These are phyloP conservation scores for Falcaria lacertinaria DNA, from an alignment of 2,888 invertebrate genomes.

Conservation along the genomic window DNA sequence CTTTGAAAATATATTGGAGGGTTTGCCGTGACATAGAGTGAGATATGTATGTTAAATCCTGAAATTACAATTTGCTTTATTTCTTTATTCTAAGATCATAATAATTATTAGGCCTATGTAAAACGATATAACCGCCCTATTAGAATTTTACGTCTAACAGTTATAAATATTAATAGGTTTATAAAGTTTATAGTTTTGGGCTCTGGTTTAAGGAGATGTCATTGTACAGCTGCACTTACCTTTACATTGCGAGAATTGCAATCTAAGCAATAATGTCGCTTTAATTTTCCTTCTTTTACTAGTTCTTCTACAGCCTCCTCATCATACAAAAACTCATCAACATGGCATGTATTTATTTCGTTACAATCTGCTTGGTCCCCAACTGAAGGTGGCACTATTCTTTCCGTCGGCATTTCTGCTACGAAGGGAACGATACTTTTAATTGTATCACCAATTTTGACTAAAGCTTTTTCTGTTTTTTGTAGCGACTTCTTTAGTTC, in stretches of 20 bases:
- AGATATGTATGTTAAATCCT: slow-evolving; percentile 80
- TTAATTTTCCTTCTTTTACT: slow-evolving; percentile 50
- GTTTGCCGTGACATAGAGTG: slow-evolving; percentile 83
- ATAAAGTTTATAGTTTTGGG: too few species aligned
- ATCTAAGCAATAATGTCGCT: slow-evolving; percentile 55
- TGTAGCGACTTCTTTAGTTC: slow-evolving; percentile 38
- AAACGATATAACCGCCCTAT: too few species aligned
- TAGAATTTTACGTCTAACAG: too few species aligned
- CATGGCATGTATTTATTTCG: slow-evolving; percentile 75
- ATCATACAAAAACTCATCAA: slow-evolving; percentile 86
- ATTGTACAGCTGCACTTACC: too few species aligned
- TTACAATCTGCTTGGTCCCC: slow-evolving; percentile 78
- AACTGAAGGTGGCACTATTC: slow-evolving; percentile 53
- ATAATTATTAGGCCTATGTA: too few species aligned
- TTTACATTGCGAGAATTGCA: slow-evolving; percentile 58
- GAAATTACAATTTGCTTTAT: too few species aligned
- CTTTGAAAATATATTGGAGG: slow-evolving; percentile 81
- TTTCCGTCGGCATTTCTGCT: slow-evolving; percentile 61
- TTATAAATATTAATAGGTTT: neutral
- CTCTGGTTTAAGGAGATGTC: too few species aligned
- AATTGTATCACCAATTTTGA: slow-evolving; percentile 52
- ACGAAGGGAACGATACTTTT: slow-evolving; percentile 59
- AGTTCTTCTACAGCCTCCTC: slow-evolving; percentile 79
- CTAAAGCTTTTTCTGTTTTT: slow-evolving; percentile 42
- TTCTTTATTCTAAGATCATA: too few species aligned